Percentiles rank a stretch among this genome's conserved stretches.
Conservation (phyloP, 2,113 vertebrate species). For the Turdus rufiventris region DNA sequence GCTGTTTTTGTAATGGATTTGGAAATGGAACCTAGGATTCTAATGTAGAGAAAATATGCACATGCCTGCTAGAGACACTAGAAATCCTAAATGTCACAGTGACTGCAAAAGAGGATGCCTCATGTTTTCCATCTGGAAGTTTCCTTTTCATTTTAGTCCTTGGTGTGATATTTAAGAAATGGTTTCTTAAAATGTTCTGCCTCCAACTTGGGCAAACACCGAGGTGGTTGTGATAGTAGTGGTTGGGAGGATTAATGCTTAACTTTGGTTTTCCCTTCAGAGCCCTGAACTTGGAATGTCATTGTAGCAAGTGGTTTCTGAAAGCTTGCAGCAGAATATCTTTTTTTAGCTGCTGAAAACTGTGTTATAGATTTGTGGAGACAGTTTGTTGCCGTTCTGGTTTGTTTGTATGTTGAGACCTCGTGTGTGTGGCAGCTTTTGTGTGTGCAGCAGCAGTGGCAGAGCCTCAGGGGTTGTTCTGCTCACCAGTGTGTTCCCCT, state of each 20-base stretch:
- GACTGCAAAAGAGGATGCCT: neutral
- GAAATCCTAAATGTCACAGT: neutral
- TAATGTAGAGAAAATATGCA: neutral
- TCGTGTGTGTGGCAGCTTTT: accelerated
- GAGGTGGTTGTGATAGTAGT: neutral
- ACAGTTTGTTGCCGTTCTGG: neutral
- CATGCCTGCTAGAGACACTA: neutral
- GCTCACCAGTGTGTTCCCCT: neutral
- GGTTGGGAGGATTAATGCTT: neutral
- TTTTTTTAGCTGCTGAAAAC: neutral
- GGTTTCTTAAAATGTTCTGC: neutral
- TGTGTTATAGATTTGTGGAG: neutral
- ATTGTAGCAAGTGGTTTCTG: neutral
- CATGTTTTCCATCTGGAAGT: neutral
- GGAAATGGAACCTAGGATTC: neutral
- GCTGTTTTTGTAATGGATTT: neutral
- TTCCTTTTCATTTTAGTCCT: neutral
- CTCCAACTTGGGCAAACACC: neutral
- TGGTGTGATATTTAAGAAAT: neutral
- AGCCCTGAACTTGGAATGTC: neutral
- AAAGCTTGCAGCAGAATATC: neutral
- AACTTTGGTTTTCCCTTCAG: neutral
- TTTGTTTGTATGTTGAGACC: neutral
- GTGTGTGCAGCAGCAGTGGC: neutral
- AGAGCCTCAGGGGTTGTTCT: neutral